Percentiles rank a stretch among this genome's conserved stretches.
These are phyloP conservation scores for Ochropleura plecta DNA, from an alignment of 2,888 invertebrate genomes.

Conservation along the genomic window DNA sequence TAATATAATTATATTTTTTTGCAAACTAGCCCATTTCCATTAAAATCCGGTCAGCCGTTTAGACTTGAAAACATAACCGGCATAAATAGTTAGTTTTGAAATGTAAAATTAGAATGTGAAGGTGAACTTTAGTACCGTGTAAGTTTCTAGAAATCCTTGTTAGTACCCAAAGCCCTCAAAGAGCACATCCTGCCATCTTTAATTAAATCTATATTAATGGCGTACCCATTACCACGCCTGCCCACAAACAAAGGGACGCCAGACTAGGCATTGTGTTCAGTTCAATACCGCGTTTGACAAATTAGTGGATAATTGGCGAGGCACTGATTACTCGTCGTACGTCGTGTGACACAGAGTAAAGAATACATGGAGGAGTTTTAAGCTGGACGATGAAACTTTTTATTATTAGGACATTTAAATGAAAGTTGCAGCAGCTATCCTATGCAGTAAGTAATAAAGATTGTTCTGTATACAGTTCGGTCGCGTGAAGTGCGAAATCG, in stretches of 20 bases:
- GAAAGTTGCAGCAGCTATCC: too few relatives aligned
- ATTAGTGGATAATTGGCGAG: conserved; percentile 54
- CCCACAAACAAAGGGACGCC: conserved; percentile 39
- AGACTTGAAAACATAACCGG: background rate
- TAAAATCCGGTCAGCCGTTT: background rate
- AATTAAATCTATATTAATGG: conserved; percentile 44
- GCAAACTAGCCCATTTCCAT: background rate
- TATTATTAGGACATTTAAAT: too few relatives aligned
- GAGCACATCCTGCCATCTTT: conserved; percentile 2
- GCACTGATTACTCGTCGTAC: conserved; percentile 36
- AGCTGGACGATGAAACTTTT: background rate
- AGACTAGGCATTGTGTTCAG: conserved; percentile 39
- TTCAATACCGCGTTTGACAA: conserved; percentile 46
- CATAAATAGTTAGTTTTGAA: background rate
- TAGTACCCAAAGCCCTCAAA: background rate
- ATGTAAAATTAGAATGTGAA: background rate
- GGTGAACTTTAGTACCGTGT: background rate
- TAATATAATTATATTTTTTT: too few relatives aligned
- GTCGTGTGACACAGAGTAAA: conserved; percentile 16
- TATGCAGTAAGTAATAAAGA: too few relatives aligned
- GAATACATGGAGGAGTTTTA: conserved; percentile 9
- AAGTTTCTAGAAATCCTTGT: background rate
- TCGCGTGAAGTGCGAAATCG: too few relatives aligned
- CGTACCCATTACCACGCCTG: conserved; percentile 7
- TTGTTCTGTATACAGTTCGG: too few relatives aligned